Conservation (phyloP, 2,888 invertebrate genomes). For the Aradus depressus region DNA sequence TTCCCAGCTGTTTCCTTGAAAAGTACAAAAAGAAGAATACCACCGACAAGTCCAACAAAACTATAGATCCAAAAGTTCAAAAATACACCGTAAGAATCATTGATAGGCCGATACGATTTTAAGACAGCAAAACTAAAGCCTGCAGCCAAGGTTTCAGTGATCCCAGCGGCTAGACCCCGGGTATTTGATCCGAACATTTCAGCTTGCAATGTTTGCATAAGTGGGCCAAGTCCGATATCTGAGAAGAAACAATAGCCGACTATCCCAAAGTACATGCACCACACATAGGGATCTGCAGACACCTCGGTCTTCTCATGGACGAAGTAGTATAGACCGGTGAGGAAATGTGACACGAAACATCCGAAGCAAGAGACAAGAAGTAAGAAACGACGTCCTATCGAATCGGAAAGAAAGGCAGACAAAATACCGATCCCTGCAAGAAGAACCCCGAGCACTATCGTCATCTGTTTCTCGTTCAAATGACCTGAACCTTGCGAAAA, state of each 20-base stretch:
- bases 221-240: slow-evolving; percentile 27
- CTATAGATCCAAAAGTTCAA: slow-evolving; percentile 27
- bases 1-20: slow-evolving; percentile 31
- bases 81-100: slow-evolving; percentile 26
- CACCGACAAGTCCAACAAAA: slow-evolving; percentile 20
- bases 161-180: slow-evolving; percentile 27
- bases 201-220: slow-evolving; percentile 29
- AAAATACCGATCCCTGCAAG: slow-evolving; percentile 15
- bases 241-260: slow-evolving; percentile 25
- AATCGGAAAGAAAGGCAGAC: slow-evolving; percentile 19
- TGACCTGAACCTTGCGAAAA: slow-evolving; percentile 7
- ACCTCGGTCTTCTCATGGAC: slow-evolving; percentile 19
- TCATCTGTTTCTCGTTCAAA: slow-evolving; percentile 10
- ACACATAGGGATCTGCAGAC: slow-evolving; percentile 15
- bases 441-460: slow-evolving; percentile 12
- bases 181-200: slow-evolving; percentile 30
- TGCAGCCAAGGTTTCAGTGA: slow-evolving; percentile 25
- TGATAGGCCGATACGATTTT: slow-evolving; percentile 26
- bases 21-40: slow-evolving; percentile 25
- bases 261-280: slow-evolving; percentile 23
- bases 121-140: slow-evolving; percentile 26
- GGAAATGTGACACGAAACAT: slow-evolving; percentile 7
- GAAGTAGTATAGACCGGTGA: slow-evolving; percentile 24
- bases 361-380: slow-evolving; percentile 22
- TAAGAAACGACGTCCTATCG: slow-evolving; percentile 22